Percentiles rank a stretch among this genome's conserved stretches.
Evolutionary conservation across 2,113 vertebrate genomes (phyloP).

Genomic region (Phocoena phocoena): DNA sequence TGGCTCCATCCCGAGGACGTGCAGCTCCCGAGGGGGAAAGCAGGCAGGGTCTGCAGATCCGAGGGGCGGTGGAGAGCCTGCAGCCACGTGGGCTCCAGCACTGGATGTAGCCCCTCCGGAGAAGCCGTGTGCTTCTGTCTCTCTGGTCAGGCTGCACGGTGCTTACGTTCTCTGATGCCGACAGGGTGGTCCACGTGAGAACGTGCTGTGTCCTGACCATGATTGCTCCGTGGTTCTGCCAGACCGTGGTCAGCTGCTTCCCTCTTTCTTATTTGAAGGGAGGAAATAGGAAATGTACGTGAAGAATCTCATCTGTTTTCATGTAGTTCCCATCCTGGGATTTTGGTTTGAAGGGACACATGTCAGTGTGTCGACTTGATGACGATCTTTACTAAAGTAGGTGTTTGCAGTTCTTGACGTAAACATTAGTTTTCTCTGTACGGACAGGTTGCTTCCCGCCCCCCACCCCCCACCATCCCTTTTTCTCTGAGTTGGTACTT

Average conservation of each 20-base stretch:
- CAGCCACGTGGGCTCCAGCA: neutral
- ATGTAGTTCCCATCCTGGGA: neutral
- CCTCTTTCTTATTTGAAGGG: neutral
- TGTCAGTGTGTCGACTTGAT: neutral
- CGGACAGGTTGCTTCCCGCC: neutral
- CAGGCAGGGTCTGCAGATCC: too few relatives aligned
- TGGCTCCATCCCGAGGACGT: neutral
- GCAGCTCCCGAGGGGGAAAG: too few relatives aligned
- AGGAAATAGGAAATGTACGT: neutral
- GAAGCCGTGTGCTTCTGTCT: neutral
- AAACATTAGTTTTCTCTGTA: neutral
- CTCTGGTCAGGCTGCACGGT: neutral
- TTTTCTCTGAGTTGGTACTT: too few relatives aligned
- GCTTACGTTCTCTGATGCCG: rapidly evolving
- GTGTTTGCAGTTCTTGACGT: neutral
- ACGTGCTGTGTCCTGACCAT: rapidly evolving
- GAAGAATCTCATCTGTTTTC: rapidly evolving
- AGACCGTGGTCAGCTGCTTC: neutral
- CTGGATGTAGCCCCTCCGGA: neutral
- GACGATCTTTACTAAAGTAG: neutral
- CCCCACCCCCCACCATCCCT: neutral
- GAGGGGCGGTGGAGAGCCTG: too few relatives aligned
- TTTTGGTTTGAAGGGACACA: rapidly evolving
- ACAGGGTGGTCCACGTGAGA: too few relatives aligned
- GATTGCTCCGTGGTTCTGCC: rapidly evolving